Evolutionary conservation across 2,888 invertebrate genomes (phyloP), one percentile per base, ranked within the genome.

Genomic region (Agrotis puta): DNA sequence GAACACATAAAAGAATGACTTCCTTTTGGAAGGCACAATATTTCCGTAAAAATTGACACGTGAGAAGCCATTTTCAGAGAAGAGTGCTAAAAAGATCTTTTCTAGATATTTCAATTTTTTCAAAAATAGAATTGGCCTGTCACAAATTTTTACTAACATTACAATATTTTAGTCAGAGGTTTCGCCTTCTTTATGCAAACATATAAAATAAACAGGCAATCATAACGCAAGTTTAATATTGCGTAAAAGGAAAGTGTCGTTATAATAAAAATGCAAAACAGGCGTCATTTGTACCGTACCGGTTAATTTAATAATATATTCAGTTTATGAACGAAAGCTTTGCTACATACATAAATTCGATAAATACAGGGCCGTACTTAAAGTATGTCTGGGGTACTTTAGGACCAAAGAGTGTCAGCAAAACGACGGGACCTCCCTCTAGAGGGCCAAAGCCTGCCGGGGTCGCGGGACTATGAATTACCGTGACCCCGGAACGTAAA

Each of bases 261-360:
- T 57, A 85, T 82, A 88, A 90, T 90, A 91, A 90, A 92, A 90
- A 91, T 91, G 90, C 87, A 87, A 91, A 92, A 70, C 84, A 82
- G 47, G 33, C 51, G 18, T 27, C 64, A 70, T 70, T 70, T 64
- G 50, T 39, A 79, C 68, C 81, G 45, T 43, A 39, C 3, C 50
- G 33, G 59, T 64, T 59, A 27, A 70, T 75, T 69, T 76, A 48
- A 64, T 75, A 54, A 69, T 64, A 54, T 56, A 57, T 68, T 45
- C 27, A 48, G 22, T 39, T 39, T 57, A 58, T 33, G 39, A 27
- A 16, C 50, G 24, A 56, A 58, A 66, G 50, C 67, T 39, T 54
- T 47, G 50, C 50, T 54, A 50, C 14, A 65, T 70, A 7, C 18
- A 59, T 48, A 66, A 22, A 59, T 70, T 5, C 18, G 54, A 65